A percentile compares a stretch with the other conserved stretches of the same genome.
These are phyloP conservation scores for Eristalis arbustorum DNA, from an alignment of 2,888 invertebrate genomes.

Conservation along the genomic window DNA sequence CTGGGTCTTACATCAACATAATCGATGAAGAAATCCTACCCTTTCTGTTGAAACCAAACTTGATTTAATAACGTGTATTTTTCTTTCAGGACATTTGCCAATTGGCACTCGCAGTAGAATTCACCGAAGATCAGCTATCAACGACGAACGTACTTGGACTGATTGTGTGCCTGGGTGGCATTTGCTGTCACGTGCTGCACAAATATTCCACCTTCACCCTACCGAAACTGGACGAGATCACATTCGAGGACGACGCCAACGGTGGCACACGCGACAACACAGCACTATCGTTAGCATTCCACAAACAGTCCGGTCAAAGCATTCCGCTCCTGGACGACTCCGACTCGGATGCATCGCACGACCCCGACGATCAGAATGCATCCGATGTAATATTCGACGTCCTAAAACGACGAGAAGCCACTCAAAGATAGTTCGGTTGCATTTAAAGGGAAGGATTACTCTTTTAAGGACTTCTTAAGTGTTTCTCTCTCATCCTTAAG, in stretches of 20 bases:
- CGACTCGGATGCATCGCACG: slow-evolving; percentile 79
- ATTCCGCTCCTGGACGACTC: slow-evolving; percentile 78
- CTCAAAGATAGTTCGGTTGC: slow-evolving; percentile 52
- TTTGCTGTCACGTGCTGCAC: slow-evolving; percentile 90
- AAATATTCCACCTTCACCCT: slow-evolving; percentile 81
- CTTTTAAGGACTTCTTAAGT: not conserved
- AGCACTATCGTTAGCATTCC: slow-evolving; percentile 44
- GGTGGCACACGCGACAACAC: slow-evolving; percentile 71
- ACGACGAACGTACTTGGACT: slow-evolving; percentile 92
- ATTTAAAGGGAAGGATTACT: not conserved
- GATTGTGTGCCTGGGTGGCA: slow-evolving; percentile 92
- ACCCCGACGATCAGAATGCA: slow-evolving; percentile 80
- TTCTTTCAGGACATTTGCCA: slow-evolving; percentile 93
- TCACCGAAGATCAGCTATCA: slow-evolving; percentile 92
- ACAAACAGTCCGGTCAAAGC: slow-evolving; percentile 75
- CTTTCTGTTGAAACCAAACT: not conserved
- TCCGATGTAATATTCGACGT: slow-evolving; percentile 82
- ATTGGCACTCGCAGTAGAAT: slow-evolving; percentile 91
- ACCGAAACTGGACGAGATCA: slow-evolving; percentile 73
- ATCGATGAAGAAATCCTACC: not conserved
- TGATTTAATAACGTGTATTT: not conserved
- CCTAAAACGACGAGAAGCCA: slow-evolving; percentile 81
- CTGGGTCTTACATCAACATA: too few relatives aligned
- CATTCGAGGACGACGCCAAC: slow-evolving; percentile 72
- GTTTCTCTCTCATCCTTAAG: slow-evolving; percentile 3